Conservation (phyloP, 2,113 vertebrate species). For the Malurus elegans region DNA sequence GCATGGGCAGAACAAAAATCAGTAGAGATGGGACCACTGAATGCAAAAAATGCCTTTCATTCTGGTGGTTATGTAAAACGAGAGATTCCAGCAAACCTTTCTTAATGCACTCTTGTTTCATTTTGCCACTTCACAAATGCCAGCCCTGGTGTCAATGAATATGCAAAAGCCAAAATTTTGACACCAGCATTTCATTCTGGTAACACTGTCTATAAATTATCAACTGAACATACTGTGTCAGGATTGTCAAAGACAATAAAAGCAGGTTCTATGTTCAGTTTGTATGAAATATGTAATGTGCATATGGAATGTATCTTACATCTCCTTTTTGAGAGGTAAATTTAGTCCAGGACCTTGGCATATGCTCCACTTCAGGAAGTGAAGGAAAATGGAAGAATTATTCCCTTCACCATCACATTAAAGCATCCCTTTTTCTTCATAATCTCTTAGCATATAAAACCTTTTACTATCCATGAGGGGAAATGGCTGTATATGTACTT, state of each 20-base stretch:
- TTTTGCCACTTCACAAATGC: not conserved
- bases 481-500: not conserved
- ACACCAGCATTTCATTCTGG: not conserved
- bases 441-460: not conserved
- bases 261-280: not conserved
- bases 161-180: not conserved
- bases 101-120: not conserved
- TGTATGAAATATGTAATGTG: rapidly evolving
- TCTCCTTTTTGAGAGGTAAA: not conserved
- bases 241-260: not conserved
- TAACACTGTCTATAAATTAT: not conserved
- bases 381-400: conserved; percentile 27
- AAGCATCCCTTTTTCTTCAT: not conserved
- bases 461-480: not conserved
- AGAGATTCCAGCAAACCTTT: not conserved
- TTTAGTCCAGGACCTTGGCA: not conserved
- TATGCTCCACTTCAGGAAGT: not conserved
- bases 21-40: not conserved
- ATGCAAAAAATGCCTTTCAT: not conserved
- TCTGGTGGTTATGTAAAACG: not conserved
- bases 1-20: not conserved
- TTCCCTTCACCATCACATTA: not conserved
- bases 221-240: not conserved
- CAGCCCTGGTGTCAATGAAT: not conserved
- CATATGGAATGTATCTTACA: not conserved